Base-by-base conservation (phyloP, 2,888 invertebrate genomes). In the Lissocephala sabroskyi region DNA sequence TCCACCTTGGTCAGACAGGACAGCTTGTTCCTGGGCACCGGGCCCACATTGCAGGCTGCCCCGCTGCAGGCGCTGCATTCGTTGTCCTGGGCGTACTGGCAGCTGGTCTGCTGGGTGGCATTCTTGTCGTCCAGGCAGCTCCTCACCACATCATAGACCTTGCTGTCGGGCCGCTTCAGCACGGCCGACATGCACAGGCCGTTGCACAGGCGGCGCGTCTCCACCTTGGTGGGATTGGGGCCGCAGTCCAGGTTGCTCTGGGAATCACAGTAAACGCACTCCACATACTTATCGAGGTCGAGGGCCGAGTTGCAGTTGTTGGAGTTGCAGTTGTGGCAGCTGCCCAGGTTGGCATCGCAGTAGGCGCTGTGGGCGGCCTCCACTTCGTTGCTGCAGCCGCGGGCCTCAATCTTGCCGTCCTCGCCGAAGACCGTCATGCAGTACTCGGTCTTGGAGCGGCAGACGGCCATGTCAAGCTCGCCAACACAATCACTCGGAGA, bases 91-190 rank as follows among this genome's bases (percentile, higher is more conserved):
- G 56, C 61, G 0, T 54, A 45, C 3, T 42, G 13, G 35, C 83
- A 82, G 1, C 4, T 7, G 0, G 26, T 29, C 33, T 76, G 79
- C 36, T 81, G 81, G 10, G 11, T 55, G 0, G 44, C 44, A 2
- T 81, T 78, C 44, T 81, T 81, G 50, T 82, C 82, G 30, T 82
- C 82, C 17, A 82, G 40, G 18, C 82, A 82, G 1, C 65, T 62
- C 10, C 82, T 70, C 2, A 65, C 55, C 17, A 76, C 19, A 2
- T 67, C 67, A n/a, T 44, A 78, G 0, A 49, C 5, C 0, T 45
- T 39, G 16, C 45, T 52, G 2, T 56, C 62, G 7, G 9, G 49
- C 6, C 45, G 39, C 0, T 50, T 58, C 11, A 45, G 56, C 1
- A 76, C 23, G 0, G 76, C 79, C 1, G 78, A 63, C 80, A 81